phyloP scores from a whole-genome alignment of 2,888 invertebrate genomes.

The Ophonus ardosiacus region DNA sequence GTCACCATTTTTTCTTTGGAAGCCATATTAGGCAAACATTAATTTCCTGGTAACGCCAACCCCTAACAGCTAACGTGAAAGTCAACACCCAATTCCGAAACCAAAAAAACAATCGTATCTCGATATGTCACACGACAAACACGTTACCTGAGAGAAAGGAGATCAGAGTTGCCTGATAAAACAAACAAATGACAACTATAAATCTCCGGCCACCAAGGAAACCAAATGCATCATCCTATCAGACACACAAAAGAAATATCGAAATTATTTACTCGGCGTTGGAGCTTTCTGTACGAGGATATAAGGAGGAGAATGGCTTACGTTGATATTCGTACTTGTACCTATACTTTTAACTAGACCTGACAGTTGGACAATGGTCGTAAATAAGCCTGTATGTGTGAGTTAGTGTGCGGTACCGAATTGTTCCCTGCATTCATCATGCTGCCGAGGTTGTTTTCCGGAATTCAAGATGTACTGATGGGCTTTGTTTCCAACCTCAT shows the following conservation, averaged over 20 bases:
- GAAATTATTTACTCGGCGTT: conserved; percentile 50
- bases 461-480: conserved; percentile 57
- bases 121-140: conserved; percentile 53
- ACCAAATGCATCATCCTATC: conserved; percentile 64
- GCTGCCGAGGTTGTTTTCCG: conserved; percentile 49
- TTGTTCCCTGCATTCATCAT: conserved; percentile 60
- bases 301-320: conserved; percentile 51
- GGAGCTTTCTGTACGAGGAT: not conserved
- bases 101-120: conserved; percentile 59
- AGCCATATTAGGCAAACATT: conserved; percentile 24
- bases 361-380: conserved; percentile 67
- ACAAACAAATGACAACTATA: conserved; percentile 64
- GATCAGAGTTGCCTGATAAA: conserved; percentile 61
- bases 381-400: conserved; percentile 65
- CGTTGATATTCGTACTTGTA: conserved; percentile 33
- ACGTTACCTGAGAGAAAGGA: conserved; percentile 64
- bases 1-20: not conserved
- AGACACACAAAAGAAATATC: conserved; percentile 59
- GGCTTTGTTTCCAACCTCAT: conserved; percentile 53
- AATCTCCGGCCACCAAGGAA: conserved; percentile 63
- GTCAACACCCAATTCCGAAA: conserved; percentile 56
- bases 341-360: conserved; percentile 64
- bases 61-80: conserved; percentile 36
- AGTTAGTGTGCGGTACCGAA: conserved; percentile 55
- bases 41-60: conserved; percentile 31